Evolutionary conservation across 2,113 vertebrate genomes (phyloP), one percentile per base, ranked within the genome.

Genomic region (Chaetodon auriga): DNA sequence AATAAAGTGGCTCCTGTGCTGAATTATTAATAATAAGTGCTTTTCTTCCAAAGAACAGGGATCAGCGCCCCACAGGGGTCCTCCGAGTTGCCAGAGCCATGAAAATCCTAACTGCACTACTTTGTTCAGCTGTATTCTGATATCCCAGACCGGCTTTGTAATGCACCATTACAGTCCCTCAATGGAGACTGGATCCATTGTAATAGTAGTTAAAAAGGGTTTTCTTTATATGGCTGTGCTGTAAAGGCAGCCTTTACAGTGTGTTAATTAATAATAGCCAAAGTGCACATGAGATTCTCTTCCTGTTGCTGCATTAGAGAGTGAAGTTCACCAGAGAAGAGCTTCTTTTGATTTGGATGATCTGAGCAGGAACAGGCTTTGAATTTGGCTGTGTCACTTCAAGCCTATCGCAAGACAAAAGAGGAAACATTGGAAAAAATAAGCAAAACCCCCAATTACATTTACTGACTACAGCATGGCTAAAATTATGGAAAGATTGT

Each of bases 1-100:
- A 88, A 84, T 87, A 82, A 90, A 91, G 82, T 65, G 75, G 53
- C 64, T 86, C 62, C 46, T 55, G 78, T 51, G 75, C 71, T 93
- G 89, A 92, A 94, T 92, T 90, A 94, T 91, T 93, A 82, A 93
- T 86, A 83, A 85, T 81, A 68, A 90, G 78, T 75, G 79, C 73
- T 89, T 84, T 85, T 75, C 75, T 78, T 80, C 68, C 68, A 78
- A 86, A 89, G 86, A 92, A 84, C 72, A 46, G 61, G 69, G 72
- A 83, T 90, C 81, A 74, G 85, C 12, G 58, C 48, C 76, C 85
- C 45, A 62, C 64, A 70, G 84, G 81, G 80, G 68, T 74, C 79
- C 73, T 64, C 72, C 57, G 74, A 81, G 71, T 38, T 86, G 49
- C 75, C 60, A 64, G 49, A 49, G 58, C 25, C 68, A 64, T 74